phyloP scores from a whole-genome alignment of 2,888 invertebrate species.

The Eurytoma californica region DNA sequence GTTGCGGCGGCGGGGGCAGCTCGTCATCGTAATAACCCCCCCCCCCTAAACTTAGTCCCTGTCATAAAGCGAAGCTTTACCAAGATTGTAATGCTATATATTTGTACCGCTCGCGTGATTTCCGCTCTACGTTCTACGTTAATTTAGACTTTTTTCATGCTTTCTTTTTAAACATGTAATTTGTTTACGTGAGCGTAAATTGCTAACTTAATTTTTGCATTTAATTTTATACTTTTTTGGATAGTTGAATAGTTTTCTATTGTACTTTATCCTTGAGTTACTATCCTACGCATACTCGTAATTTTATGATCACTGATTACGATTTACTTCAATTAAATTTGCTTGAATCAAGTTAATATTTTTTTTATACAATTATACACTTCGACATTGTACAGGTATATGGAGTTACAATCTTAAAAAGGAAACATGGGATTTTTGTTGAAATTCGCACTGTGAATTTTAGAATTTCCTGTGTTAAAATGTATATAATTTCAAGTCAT shows the following conservation, averaged over 20 bases:
- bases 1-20: conserved; percentile 67
- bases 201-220: background rate
- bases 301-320: too few relatives aligned
- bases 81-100: conserved; percentile 46
- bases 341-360: too few relatives aligned
- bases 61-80: conserved; percentile 16
- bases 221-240: background rate
- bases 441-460: conserved; percentile 36
- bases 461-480: conserved; percentile 35
- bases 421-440: conserved; percentile 52
- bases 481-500: conserved; percentile 54
- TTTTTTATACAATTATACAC: background rate
- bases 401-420: conserved; percentile 51
- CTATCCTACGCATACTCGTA: too few relatives aligned
- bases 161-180: background rate
- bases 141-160: background rate
- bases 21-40: conserved; percentile 59
- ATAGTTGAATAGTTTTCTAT: background rate
- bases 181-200: background rate
- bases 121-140: background rate
- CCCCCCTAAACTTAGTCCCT: conserved; percentile 5
- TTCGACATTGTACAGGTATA: conserved; percentile 42
- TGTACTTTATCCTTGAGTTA: background rate
- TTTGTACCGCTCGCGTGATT: conserved; percentile 7
- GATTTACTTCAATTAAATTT: background rate